A percentile compares a stretch with the other conserved stretches of the same genome.
These are phyloP conservation scores for Elaphurus davidianus DNA, from an alignment of 2,113 vertebrate genomes.

Conservation along the genomic window DNA sequence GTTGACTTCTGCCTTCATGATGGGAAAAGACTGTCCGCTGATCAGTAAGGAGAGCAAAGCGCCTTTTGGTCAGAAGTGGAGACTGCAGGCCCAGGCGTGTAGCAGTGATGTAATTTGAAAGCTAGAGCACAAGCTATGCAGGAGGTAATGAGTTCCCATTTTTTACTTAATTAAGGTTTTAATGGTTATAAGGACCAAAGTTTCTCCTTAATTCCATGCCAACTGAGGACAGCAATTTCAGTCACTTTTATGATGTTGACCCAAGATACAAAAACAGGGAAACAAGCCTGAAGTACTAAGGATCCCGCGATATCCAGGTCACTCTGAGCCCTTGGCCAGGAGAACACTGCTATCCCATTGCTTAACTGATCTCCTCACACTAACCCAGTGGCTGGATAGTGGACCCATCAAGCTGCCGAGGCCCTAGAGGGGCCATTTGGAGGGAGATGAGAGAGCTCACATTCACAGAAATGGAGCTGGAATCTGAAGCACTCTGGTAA, in stretches of 20 bases:
- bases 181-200: constrained; percentile 51
- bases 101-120: neutral
- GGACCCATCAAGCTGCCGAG: neutral
- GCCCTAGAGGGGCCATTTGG: neutral
- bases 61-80: neutral
- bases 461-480: neutral
- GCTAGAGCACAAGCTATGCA: neutral
- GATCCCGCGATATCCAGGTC: neutral
- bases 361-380: neutral
- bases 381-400: neutral
- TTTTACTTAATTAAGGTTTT: constrained; percentile 64
- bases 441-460: neutral
- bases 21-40: neutral
- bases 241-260: constrained; percentile 42
- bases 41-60: neutral
- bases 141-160: constrained; percentile 57
- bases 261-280: neutral
- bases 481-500: neutral
- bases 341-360: constrained; percentile 4
- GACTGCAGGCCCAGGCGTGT: neutral
- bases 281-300: neutral
- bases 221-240: constrained; percentile 37
- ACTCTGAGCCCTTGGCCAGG: neutral
- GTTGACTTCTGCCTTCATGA: neutral
- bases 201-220: constrained; percentile 49